Conservation (phyloP, 2,797 vertebrate species). For the Alauda arvensis region DNA sequence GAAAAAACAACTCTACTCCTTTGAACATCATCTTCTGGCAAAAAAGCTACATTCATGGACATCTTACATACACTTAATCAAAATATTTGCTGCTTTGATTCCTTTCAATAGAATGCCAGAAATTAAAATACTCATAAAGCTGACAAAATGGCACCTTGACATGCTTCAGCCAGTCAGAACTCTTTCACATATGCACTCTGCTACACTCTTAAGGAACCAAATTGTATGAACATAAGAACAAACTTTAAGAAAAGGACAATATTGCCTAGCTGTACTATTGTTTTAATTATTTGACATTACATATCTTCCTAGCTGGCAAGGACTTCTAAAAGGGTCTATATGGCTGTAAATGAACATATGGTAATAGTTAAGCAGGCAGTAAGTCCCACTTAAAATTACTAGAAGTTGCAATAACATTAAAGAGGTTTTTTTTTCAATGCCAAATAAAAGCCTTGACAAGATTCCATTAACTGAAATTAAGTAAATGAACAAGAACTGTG, state of each 20-base stretch:
- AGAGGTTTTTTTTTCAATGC: neutral
- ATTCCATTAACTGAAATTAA: neutral
- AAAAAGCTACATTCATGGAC: neutral
- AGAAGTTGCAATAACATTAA: neutral
- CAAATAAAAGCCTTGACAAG: neutral
- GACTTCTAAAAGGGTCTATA: neutral
- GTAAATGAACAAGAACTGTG: neutral
- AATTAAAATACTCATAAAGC: neutral
- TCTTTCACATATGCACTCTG: neutral
- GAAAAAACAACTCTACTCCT: neutral
- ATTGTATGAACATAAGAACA: neutral
- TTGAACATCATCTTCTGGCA: neutral
- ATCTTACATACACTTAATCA: neutral
- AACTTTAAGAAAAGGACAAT: neutral
- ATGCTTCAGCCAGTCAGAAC: neutral
- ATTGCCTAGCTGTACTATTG: neutral
- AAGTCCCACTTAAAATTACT: neutral
- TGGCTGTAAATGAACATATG: neutral
- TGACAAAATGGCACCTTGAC: neutral
- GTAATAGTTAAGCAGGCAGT: neutral
- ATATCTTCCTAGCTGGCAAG: neutral
- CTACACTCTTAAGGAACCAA: neutral
- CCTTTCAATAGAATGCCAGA: neutral
- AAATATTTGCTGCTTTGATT: neutral
- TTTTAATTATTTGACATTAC: neutral